Evolutionary conservation across 1,140 invertebrate genomes (phyloP).

Genomic region (Drosophila carrolli): DNA sequence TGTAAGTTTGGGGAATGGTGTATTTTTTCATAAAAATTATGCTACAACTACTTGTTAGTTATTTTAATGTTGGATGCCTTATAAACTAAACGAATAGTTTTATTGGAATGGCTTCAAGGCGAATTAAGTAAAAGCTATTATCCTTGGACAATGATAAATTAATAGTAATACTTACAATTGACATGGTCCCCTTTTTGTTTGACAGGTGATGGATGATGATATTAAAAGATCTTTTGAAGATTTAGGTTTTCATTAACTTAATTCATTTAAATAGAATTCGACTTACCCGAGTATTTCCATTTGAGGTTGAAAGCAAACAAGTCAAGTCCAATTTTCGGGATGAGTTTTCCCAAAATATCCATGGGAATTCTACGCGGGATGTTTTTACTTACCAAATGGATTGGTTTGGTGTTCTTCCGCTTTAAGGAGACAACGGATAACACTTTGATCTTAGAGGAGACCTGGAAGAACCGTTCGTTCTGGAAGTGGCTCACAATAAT

Average conservation of each 20-base stretch:
- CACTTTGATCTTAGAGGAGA: neutral
- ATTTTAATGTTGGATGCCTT: too few species aligned
- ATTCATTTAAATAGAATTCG: neutral
- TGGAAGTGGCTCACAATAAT: neutral
- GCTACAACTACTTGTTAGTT: too few species aligned
- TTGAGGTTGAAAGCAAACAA: neutral
- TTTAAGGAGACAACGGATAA: neutral
- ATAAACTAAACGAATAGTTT: too few species aligned
- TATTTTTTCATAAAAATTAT: too few species aligned
- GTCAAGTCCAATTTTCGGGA: neutral
- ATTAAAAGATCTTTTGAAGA: neutral
- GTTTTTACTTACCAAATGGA: neutral
- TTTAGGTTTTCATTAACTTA: neutral
- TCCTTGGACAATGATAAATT: too few species aligned
- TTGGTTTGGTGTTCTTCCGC: neutral
- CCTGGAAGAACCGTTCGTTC: neutral
- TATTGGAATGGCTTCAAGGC: too few species aligned
- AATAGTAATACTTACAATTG: too few species aligned
- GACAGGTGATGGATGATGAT: neutral
- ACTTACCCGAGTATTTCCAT: neutral
- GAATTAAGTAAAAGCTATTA: too few species aligned
- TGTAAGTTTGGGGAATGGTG: too few species aligned
- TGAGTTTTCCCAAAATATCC: neutral
- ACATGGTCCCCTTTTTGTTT: neutral
- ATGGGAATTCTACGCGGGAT: neutral